Evolutionary conservation across 2,797 vertebrate genomes (phyloP).

Genomic region (Crax fasciolata): DNA sequence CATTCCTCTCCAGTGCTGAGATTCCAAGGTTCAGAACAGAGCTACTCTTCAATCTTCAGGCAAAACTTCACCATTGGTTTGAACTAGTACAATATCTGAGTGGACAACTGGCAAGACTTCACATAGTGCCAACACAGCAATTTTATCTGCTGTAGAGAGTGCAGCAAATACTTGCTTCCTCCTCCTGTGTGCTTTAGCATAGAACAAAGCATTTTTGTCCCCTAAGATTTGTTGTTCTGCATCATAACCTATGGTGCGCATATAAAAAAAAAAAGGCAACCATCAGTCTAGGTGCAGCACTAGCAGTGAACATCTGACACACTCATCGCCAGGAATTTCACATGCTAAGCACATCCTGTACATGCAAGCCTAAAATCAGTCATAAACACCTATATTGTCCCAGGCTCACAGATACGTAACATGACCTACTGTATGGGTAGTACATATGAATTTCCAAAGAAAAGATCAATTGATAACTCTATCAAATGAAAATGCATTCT

Average conservation of each 20-base stretch:
- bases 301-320: not conserved
- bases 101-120: not conserved
- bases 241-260: not conserved
- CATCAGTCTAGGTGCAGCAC: not conserved
- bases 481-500: constrained; percentile 16
- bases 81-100: not conserved
- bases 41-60: not conserved
- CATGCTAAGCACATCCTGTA: not conserved
- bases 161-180: not conserved
- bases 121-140: not conserved
- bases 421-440: not conserved
- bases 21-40: not conserved
- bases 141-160: not conserved
- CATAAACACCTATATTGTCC: not conserved
- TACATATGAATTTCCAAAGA: not conserved
- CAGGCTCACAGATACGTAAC: not conserved
- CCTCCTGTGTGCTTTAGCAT: not conserved
- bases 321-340: not conserved
- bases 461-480: not conserved
- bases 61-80: not conserved
- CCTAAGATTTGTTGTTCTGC: not conserved
- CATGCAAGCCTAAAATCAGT: not conserved
- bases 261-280: not conserved
- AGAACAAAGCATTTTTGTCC: not conserved
- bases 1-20: not conserved